These are phyloP conservation scores for Lycaon pictus DNA, from an alignment of 2,113 vertebrate genomes.

Conservation along the genomic window DNA sequence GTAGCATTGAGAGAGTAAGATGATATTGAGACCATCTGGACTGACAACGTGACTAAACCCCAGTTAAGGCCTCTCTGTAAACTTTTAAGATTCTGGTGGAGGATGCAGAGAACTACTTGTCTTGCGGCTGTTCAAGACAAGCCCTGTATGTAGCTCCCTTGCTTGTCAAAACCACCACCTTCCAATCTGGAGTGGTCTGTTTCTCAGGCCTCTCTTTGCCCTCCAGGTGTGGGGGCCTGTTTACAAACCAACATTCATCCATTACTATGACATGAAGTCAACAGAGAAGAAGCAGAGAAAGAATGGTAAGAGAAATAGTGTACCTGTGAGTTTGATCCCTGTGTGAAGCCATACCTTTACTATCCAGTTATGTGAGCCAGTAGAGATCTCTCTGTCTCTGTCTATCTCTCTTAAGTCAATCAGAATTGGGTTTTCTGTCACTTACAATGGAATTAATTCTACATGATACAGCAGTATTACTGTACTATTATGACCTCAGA, in stretches of 20 bases:
- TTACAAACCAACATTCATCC: background rate
- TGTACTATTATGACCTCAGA: background rate
- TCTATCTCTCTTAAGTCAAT: background rate
- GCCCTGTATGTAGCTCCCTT: background rate
- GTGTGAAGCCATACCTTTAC: background rate
- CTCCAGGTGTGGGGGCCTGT: background rate
- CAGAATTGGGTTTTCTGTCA: conserved; percentile 16
- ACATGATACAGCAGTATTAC: background rate
- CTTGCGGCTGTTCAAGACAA: background rate
- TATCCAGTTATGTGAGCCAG: background rate
- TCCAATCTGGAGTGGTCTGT: background rate
- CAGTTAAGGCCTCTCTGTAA: background rate
- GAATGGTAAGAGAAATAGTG: background rate
- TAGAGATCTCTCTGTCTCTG: background rate
- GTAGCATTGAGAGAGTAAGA: background rate
- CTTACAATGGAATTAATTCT: conserved; percentile 16
- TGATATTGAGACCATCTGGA: background rate
- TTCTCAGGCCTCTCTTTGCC: background rate
- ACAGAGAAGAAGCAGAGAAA: background rate
- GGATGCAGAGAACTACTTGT: background rate
- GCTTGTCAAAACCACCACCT: background rate
- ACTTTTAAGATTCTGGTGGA: background rate
- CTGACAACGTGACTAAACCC: background rate
- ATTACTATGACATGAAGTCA: background rate
- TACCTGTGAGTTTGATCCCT: background rate